These are phyloP conservation scores for Saimiri boliviensis DNA, from an alignment of 2,113 vertebrate genomes.

Conservation along the genomic window DNA sequence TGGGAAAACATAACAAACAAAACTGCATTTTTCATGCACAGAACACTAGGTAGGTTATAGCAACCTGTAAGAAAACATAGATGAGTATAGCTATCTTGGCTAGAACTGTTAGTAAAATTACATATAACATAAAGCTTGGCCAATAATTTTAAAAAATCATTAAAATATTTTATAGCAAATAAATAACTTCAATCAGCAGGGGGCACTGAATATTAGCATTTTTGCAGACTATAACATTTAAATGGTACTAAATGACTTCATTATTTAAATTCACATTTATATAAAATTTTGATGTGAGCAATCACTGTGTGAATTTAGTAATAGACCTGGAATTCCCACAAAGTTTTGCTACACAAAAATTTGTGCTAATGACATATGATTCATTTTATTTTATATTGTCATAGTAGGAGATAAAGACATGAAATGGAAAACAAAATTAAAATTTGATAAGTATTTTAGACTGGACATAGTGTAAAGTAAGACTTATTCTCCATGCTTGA, in stretches of 20 bases:
- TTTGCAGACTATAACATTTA: neutral
- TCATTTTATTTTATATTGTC: neutral
- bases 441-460: slow-evolving; percentile 27
- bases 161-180: slow-evolving; percentile 33
- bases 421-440: slow-evolving; percentile 41
- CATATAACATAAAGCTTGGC: neutral
- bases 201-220: neutral
- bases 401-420: neutral
- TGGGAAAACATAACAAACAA: neutral
- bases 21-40: neutral
- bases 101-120: slow-evolving; percentile 17
- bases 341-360: slow-evolving; percentile 38
- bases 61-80: neutral
- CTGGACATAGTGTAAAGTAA: neutral
- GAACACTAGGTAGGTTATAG: neutral
- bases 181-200: slow-evolving; percentile 43
- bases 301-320: slow-evolving; percentile 24
- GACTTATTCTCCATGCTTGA: neutral
- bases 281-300: slow-evolving; percentile 37
- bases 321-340: slow-evolving; percentile 12
- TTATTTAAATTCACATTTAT: slow-evolving; percentile 26
- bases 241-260: neutral
- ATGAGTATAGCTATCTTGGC: neutral
- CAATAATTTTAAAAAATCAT: neutral
- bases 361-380: neutral